Evolutionary conservation across 2,113 vertebrate genomes (phyloP).

Genomic region (Anguilla rostrata): DNA sequence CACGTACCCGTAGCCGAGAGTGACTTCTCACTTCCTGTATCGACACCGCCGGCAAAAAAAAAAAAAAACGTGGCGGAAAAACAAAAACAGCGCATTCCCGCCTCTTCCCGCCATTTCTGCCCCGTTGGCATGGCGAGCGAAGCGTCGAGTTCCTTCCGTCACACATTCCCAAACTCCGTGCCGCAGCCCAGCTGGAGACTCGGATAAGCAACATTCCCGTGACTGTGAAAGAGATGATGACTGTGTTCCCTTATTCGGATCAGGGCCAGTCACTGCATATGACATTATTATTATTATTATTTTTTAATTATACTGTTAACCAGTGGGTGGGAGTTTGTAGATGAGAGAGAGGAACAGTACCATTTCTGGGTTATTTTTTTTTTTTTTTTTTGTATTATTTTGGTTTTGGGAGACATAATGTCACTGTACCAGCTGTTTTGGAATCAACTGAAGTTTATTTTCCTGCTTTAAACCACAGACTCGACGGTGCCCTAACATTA

Average conservation of each 20-base stretch:
- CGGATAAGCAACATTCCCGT: slow-evolving; percentile 21
- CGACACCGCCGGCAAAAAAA: slow-evolving; percentile 8
- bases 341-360: too few relatives aligned
- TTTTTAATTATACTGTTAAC: background rate
- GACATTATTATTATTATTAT: background rate
- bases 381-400: too few relatives aligned
- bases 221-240: background rate
- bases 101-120: slow-evolving; percentile 5
- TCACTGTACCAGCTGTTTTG: too few relatives aligned
- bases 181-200: slow-evolving; percentile 46
- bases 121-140: slow-evolving; percentile 14
- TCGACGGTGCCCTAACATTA: too few relatives aligned
- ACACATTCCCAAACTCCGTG: slow-evolving; percentile 31
- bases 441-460: too few relatives aligned
- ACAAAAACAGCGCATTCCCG: slow-evolving; percentile 25
- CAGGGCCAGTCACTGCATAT: slow-evolving; percentile 6
- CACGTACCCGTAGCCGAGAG: background rate
- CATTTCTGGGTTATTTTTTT: too few relatives aligned
- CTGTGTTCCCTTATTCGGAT: slow-evolving; percentile 17
- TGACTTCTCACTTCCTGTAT: background rate
- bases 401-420: too few relatives aligned
- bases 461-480: too few relatives aligned
- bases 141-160: slow-evolving; percentile 39
- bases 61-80: background rate
- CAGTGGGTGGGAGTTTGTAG: background rate